Evolutionary conservation across 1,140 invertebrate species (phyloP).

Genomic region (Neuroterus valhalla): DNA sequence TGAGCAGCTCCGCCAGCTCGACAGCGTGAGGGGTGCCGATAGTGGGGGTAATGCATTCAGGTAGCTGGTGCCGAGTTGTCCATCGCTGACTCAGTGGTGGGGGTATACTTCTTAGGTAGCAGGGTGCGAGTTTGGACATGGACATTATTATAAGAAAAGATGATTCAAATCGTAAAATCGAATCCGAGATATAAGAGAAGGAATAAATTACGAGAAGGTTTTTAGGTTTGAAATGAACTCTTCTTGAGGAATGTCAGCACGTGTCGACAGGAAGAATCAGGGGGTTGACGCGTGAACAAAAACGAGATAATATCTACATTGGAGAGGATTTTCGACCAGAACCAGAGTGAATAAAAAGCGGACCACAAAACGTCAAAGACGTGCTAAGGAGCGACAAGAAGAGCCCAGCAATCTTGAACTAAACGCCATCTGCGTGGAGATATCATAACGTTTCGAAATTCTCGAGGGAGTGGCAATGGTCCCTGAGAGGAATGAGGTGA

Average conservation of each 20-base stretch:
- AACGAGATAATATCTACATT: slow-evolving; percentile 17
- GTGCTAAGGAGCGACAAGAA: not conserved
- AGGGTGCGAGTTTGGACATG: no score
- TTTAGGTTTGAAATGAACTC: no score
- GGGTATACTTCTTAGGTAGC: no score
- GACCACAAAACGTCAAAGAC: not conserved
- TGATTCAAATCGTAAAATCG: no score
- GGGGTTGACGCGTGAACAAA: slow-evolving; percentile 24
- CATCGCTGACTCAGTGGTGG: no score
- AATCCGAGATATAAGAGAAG: no score
- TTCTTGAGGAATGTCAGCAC: slow-evolving; percentile 23
- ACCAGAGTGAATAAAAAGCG: slow-evolving; percentile 16
- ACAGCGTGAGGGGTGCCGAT: no score
- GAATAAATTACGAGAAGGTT: no score
- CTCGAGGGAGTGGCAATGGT: slow-evolving; percentile 60
- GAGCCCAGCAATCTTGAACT: not conserved
- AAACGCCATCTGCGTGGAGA: slow-evolving; percentile 41
- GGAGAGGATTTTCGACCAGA: not conserved
- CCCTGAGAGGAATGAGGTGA: slow-evolving; percentile 43
- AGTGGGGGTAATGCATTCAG: no score
- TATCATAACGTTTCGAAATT: slow-evolving; percentile 42
- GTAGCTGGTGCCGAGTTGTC: no score
- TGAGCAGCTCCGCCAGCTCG: no score
- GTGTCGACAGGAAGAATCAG: not conserved
- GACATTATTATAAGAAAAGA: no score